Evolutionary conservation across 2,113 vertebrate genomes (phyloP).

Genomic region (Thomomys bottae): DNA sequence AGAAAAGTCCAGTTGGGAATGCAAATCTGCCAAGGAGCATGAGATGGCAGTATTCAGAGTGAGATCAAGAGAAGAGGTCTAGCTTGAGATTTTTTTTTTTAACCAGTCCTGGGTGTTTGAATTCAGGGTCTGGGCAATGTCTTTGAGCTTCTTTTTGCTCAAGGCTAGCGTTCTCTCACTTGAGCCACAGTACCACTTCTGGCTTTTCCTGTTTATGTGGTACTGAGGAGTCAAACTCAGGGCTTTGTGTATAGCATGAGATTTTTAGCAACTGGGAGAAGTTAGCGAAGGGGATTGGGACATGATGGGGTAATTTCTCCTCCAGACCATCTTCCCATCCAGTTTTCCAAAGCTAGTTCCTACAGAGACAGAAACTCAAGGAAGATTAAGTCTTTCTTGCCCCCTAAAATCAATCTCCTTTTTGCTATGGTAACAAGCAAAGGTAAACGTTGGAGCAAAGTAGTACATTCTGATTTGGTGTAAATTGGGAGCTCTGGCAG

Average conservation of each 20-base stretch:
- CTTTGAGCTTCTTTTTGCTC: no score
- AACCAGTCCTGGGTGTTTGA: no score
- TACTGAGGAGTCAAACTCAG: no score
- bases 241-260: no score
- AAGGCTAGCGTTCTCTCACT: no score
- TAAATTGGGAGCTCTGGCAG: no score
- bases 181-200: no score
- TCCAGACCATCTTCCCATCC: background rate
- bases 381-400: background rate
- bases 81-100: background rate
- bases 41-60: accelerated
- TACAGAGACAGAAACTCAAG: background rate
- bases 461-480: background rate
- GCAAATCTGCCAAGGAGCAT: background rate
- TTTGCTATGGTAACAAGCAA: background rate
- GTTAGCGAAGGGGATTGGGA: background rate
- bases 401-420: background rate
- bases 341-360: background rate
- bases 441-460: background rate
- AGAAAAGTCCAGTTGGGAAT: background rate
- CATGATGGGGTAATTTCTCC: background rate
- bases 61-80: background rate
- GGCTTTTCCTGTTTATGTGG: no score
- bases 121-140: no score
- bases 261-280: background rate